phyloP scores from a whole-genome alignment of 2,888 invertebrate species.

The Ectemnius lituratus region DNA sequence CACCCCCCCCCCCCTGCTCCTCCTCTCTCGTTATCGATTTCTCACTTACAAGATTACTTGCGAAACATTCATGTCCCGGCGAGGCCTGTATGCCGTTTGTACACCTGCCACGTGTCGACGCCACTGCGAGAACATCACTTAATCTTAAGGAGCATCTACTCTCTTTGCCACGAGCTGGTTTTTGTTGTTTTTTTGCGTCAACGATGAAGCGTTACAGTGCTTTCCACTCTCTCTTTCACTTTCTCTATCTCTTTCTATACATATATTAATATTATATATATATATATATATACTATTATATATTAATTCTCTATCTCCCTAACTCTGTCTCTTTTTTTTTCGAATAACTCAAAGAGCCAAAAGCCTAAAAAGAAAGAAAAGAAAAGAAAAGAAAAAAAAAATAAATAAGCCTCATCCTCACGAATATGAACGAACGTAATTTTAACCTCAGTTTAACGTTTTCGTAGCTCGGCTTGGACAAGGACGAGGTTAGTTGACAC shows the following conservation, averaged over 20 bases:
- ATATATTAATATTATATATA: neutral
- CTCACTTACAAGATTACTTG: neutral
- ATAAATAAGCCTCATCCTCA: slow-evolving; percentile 38
- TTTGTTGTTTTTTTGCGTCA: neutral
- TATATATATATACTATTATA: neutral
- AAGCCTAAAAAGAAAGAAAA: slow-evolving; percentile 12
- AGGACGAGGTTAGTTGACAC: slow-evolving; percentile 87
- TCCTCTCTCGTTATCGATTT: slow-evolving; percentile 3
- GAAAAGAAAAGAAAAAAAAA: slow-evolving; percentile 31
- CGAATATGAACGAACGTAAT: slow-evolving; percentile 61
- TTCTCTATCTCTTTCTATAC: neutral
- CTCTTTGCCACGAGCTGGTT: neutral
- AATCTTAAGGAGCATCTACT: slow-evolving; percentile 1
- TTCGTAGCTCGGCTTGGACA: slow-evolving; percentile 95
- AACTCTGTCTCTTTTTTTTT: slow-evolving; percentile 12
- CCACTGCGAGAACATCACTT: neutral
- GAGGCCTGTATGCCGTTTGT: neutral
- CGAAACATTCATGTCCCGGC: neutral
- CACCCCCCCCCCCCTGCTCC: neutral
- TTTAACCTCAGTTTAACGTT: slow-evolving; percentile 78
- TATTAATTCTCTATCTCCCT: neutral
- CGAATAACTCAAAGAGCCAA: neutral
- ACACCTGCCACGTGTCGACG: neutral
- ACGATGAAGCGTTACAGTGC: neutral
- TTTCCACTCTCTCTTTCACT: slow-evolving; percentile 3